Evolutionary conservation across 2,113 vertebrate species (phyloP).

Genomic region (Aplodontia rufa): DNA sequence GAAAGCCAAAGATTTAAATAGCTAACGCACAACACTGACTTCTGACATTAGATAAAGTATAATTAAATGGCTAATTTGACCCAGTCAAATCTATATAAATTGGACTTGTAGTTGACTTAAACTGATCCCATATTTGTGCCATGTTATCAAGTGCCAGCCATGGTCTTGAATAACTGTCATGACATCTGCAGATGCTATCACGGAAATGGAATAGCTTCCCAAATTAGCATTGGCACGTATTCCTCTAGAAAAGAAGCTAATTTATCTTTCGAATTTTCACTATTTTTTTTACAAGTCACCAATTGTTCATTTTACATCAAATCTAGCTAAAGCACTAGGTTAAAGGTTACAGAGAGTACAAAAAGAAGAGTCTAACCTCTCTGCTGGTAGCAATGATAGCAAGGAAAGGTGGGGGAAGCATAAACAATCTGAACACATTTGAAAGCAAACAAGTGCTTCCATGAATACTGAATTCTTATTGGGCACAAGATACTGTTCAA

Average conservation of each 20-base stretch:
- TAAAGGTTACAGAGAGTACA: background rate
- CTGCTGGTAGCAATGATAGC: background rate
- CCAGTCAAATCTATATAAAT: constrained; percentile 29
- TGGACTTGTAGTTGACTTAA: constrained; percentile 33
- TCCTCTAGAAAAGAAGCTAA: background rate
- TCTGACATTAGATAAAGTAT: constrained; percentile 56
- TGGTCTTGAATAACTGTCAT: background rate
- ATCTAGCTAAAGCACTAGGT: background rate
- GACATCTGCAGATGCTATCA: constrained; percentile 5
- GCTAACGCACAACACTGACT: constrained; percentile 50
- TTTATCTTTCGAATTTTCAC: constrained; percentile 24
- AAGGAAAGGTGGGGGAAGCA: background rate
- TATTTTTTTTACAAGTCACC: constrained; percentile 32
- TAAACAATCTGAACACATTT: background rate
- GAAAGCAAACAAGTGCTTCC: background rate
- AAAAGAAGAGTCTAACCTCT: background rate
- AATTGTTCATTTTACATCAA: constrained; percentile 19
- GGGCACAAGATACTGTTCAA: background rate
- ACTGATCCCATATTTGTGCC: constrained; percentile 14
- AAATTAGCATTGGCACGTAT: background rate
- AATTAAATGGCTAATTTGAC: constrained; percentile 68
- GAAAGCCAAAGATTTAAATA: constrained; percentile 62
- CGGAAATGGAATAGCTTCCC: background rate
- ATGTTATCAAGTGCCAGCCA: constrained; percentile 1
- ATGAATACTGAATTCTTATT: background rate